phyloP scores from a whole-genome alignment of 2,113 vertebrate genomes.

The Chlorodrepanis virens region DNA sequence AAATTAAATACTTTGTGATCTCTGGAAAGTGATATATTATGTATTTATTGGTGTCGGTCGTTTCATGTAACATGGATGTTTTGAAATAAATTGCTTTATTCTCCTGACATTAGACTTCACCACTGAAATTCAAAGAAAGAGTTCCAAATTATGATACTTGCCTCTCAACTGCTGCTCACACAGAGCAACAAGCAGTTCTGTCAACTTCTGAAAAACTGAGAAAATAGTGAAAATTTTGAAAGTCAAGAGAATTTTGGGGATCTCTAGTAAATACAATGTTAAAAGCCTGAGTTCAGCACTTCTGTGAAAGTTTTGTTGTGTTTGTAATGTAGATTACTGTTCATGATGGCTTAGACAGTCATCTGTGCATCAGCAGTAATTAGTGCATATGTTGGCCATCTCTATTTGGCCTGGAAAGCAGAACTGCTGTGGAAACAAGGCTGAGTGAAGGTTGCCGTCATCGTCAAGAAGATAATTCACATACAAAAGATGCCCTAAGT shows the following conservation, averaged over 20 bases:
- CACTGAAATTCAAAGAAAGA: neutral
- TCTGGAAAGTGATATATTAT: neutral
- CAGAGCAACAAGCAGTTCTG: neutral
- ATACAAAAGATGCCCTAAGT: neutral
- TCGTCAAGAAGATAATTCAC: neutral
- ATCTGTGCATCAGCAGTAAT: neutral
- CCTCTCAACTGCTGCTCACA: neutral
- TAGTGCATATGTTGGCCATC: neutral
- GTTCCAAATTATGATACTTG: neutral
- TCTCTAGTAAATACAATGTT: neutral
- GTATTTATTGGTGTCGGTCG: neutral
- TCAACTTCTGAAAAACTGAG: neutral
- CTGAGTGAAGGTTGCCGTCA: neutral
- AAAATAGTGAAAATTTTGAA: neutral
- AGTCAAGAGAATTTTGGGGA: neutral
- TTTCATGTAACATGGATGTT: neutral
- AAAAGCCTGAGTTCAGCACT: neutral
- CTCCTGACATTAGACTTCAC: neutral
- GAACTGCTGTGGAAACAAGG: neutral
- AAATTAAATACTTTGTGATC: neutral
- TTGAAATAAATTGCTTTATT: neutral
- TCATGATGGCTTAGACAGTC: neutral
- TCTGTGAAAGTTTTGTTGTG: neutral
- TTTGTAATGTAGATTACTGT: neutral
- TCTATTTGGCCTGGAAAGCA: neutral